phyloP scores from a whole-genome alignment of 2,888 invertebrate species.

The Melanchra persicariae region DNA sequence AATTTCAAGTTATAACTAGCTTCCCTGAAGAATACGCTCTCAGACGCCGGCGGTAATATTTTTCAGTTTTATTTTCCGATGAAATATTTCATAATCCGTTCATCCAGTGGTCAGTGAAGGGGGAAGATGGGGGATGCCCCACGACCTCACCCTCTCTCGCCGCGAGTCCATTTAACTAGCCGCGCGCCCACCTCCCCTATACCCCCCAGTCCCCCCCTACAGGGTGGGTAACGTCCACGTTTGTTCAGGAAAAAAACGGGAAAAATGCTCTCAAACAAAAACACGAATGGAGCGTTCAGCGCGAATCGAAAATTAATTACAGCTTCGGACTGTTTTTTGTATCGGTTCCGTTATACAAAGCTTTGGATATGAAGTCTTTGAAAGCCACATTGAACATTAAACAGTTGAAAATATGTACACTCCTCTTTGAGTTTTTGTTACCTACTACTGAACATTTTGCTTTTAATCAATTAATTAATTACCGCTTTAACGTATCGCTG shows the following conservation, averaged over 20 bases:
- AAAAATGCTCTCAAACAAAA: constrained; percentile 83
- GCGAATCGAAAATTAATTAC: constrained; percentile 88
- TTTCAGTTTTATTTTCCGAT: constrained; percentile 79
- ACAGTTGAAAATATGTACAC: constrained; percentile 31
- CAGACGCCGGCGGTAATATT: constrained; percentile 66
- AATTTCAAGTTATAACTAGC: constrained; percentile 69
- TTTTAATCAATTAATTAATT: background rate
- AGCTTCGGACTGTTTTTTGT: constrained; percentile 78
- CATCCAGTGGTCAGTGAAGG: constrained; percentile 81
- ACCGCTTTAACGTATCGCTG: background rate
- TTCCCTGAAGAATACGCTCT: constrained; percentile 60
- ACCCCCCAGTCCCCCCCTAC: constrained; percentile 46
- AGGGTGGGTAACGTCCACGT: constrained; percentile 79
- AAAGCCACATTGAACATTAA: constrained; percentile 40
- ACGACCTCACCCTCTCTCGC: constrained; percentile 75
- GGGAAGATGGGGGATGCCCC: constrained; percentile 65
- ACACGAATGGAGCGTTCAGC: constrained; percentile 79
- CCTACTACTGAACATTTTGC: background rate
- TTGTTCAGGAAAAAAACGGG: constrained; percentile 80
- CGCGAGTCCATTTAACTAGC: constrained; percentile 80
- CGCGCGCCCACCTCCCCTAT: constrained; percentile 57
- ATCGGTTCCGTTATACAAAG: constrained; percentile 59
- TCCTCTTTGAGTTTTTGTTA: constrained; percentile 3
- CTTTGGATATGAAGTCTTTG: constrained; percentile 49
- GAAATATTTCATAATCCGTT: constrained; percentile 87